Base-by-base conservation (phyloP, 2,113 vertebrate species). In the Scytalopus superciliaris region DNA sequence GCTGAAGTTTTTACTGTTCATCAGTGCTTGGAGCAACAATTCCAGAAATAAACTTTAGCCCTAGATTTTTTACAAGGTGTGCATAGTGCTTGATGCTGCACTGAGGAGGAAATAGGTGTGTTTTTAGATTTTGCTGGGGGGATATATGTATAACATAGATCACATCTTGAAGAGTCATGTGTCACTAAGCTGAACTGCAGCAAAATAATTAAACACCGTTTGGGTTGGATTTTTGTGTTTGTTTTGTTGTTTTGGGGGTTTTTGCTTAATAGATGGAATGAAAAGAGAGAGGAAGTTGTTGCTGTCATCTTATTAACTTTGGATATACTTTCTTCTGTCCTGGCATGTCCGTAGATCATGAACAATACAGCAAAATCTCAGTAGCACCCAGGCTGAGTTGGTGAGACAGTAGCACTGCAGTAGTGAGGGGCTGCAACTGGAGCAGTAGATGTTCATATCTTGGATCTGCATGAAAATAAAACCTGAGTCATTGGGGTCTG, bases 181-280 rank as follows among this genome's bases (percentile, higher is more conserved):
- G 23, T 47, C 64, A 44, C 14, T 27, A 53, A 75, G 45, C 21
- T 88, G 28, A 55, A 9, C 57, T 60, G 63, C 40, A 72, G 57
- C 24, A 62, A 33, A 84, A 27, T 23, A n/a, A 3, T 59, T 63
- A 37, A 60, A 18, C 60, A 30, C 25, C 7, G 13, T 22, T 57
- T 15, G 12, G 2, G 1, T 1, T 15, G 12, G 3, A 0, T 1
- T 8, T 57, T 84, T 30, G 8, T 59, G 10, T 42, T 24, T 24
- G 6, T 9, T 70, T 69, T 42, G 9, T 21, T 23, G 7, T 10
- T 69, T 69, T 37, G n/a, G n/a, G 9, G 3, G 10, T 47, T 40
- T 30, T 21, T 62, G 25, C 42, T 89, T 59, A 23, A 19, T 37
- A 22, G n/a, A 7, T 73, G 19, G 9, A 66, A 16, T 69, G 50